Evolutionary conservation across 2,888 invertebrate genomes (phyloP).

Genomic region (Monoplex corrugatus): DNA sequence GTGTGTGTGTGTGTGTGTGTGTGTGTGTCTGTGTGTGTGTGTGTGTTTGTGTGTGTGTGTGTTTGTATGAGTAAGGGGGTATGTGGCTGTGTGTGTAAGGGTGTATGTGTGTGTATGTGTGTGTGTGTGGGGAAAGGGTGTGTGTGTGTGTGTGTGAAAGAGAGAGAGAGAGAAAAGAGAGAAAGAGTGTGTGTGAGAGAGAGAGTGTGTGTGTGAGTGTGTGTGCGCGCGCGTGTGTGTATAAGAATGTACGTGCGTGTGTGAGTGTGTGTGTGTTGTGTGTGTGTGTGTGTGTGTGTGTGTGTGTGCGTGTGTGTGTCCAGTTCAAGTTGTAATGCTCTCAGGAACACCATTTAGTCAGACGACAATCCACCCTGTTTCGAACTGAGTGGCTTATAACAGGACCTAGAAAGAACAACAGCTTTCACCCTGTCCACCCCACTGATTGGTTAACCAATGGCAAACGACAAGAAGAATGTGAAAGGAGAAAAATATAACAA

Average conservation of each 20-base stretch:
- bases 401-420: too few relatives aligned
- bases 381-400: too few relatives aligned
- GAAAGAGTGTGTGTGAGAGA: not conserved
- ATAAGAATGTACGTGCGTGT: not conserved
- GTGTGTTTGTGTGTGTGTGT: not conserved
- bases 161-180: not conserved
- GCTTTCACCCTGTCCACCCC: too few relatives aligned
- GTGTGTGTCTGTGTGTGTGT: not conserved
- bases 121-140: not conserved
- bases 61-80: not conserved
- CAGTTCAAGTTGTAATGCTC: too few relatives aligned
- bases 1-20: not conserved
- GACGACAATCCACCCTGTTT: too few relatives aligned
- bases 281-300: constrained; percentile 25
- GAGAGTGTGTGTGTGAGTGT: not conserved
- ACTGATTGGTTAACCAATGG: too few relatives aligned
- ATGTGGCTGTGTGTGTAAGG: not conserved
- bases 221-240: not conserved
- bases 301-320: too few relatives aligned
- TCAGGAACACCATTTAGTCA: too few relatives aligned
- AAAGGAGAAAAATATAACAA: too few relatives aligned
- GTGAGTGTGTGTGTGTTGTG: not conserved
- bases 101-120: not conserved
- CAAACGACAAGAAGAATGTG: too few relatives aligned
- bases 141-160: not conserved